Evolutionary conservation across 2,797 vertebrate species (phyloP), one percentile per base, ranked within the genome.

Genomic region (Melanotaenia trifasciata): DNA sequence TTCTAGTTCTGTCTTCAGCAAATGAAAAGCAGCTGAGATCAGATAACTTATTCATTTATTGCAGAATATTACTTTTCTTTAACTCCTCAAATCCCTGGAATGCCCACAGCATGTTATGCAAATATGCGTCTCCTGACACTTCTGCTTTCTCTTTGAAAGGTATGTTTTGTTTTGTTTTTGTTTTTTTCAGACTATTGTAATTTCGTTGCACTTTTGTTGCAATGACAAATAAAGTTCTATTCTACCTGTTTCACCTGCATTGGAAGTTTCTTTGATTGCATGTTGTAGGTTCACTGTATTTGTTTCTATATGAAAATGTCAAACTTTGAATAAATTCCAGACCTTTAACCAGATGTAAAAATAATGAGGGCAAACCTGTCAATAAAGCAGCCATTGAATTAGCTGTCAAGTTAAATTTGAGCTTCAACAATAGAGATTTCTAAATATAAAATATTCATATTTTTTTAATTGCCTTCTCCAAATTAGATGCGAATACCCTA

Each of bases 261-360:
- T 59, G 32, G 28, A 22, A 53, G 43, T 33, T 51, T 51, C 16
- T 51, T 69, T n/a, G 45, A 51, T 24, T 43, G 11, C 13, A 51
- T 14, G 24, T 57, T 67, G 18, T 57, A 2, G 35, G 12, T 58
- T 45, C n/a, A 58, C n/a, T 18, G 13, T 33, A 38, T 33, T 47
- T 24, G 35, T 7, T 40, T 60, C 38, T 5, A 33, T 36, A 45
- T 53, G 33, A 30, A 53, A 69, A 60, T 69, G 43, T 35, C 32
- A 35, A 6, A 22, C 10, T 67, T 43, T 32, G 18, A 30, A 40
- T 43, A 3, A 57, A 8, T 35, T 16, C 18, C 11, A 38, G 36
- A 28, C 32, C 26, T 53, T 53, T 51, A 38, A 53, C 24, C 45
- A 14, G 18, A 61, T 45, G 18, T 32, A 32, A 5, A 64, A 35